Evolutionary conservation across 2,888 invertebrate genomes (phyloP).

Genomic region (Drosophila testacea): DNA sequence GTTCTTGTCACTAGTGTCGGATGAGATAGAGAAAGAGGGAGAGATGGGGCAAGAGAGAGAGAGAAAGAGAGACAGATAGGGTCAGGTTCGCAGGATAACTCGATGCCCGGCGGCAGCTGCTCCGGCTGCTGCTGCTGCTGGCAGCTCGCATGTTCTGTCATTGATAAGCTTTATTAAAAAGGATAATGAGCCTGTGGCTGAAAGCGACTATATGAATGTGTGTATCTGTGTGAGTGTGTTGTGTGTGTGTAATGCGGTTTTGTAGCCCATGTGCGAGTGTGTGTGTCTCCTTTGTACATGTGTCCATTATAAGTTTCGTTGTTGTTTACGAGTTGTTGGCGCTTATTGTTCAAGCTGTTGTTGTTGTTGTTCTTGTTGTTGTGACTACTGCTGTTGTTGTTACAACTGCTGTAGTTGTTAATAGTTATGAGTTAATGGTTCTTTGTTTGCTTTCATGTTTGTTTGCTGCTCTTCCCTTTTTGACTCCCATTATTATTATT

Average conservation of each 20-base stretch:
- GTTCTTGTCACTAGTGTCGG: constrained; percentile 51
- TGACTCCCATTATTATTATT: constrained; percentile 74
- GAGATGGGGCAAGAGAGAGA: not conserved
- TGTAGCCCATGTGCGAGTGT: constrained; percentile 41
- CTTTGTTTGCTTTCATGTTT: constrained; percentile 65
- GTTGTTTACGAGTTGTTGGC: constrained; percentile 77
- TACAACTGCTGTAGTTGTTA: constrained; percentile 66
- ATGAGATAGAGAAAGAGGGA: not conserved
- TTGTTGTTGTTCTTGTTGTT: constrained; percentile 14
- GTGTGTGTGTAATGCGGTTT: constrained; percentile 61
- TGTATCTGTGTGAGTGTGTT: constrained; percentile 17
- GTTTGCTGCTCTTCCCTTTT: constrained; percentile 51
- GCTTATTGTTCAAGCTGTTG: constrained; percentile 23
- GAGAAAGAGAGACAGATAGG: not conserved
- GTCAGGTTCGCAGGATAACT: constrained; percentile 53
- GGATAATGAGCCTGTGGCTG: constrained; percentile 75
- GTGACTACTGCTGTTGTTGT: constrained; percentile 2
- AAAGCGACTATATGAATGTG: constrained; percentile 28
- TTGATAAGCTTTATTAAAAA: constrained; percentile 82
- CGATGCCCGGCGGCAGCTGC: constrained; percentile 50
- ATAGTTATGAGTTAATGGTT: constrained; percentile 81
- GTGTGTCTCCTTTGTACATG: constrained; percentile 60
- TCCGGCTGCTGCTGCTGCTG: constrained; percentile 58
- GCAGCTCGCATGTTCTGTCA: constrained; percentile 80
- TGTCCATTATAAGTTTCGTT: constrained; percentile 80